Conservation (phyloP, 1,140 invertebrate species). For the Nasonia longicornis region DNA sequence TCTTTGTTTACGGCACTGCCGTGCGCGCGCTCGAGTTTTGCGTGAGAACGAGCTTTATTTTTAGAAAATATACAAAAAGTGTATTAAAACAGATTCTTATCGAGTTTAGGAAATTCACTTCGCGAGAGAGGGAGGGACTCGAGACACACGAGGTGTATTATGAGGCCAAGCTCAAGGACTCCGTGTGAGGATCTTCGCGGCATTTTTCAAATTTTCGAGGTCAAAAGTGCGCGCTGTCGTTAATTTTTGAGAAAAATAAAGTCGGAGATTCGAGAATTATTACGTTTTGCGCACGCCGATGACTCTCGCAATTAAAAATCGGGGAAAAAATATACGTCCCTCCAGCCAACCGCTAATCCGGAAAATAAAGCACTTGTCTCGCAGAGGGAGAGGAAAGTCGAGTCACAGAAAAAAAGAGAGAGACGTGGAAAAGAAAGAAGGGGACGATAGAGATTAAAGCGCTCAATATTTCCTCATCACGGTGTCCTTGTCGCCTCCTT, state of each 20-base stretch:
- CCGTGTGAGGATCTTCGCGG: neutral
- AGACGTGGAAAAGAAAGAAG: neutral
- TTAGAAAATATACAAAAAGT: neutral
- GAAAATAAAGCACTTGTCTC: slow-evolving; percentile 4
- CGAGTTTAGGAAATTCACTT: neutral
- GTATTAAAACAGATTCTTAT: no score
- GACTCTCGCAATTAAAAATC: neutral
- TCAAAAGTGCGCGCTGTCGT: neutral
- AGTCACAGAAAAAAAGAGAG: neutral
- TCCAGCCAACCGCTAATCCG: slow-evolving; percentile 21
- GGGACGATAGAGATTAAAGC: slow-evolving; percentile 34
- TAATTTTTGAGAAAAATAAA: neutral
- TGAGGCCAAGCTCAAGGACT: neutral
- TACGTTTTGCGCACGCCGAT: neutral
- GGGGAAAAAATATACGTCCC: neutral
- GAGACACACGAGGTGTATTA: no score
- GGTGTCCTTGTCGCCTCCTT: slow-evolving; percentile 3
- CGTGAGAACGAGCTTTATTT: neutral
- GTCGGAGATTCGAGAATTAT: neutral
- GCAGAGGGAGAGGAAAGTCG: neutral
- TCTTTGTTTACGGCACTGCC: neutral
- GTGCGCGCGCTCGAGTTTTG: no score
- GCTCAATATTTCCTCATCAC: slow-evolving; percentile 36
- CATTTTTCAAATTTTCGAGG: slow-evolving; percentile 8
- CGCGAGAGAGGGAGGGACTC: neutral